phyloP scores from a whole-genome alignment of 2,888 invertebrate species.

The Siphonodentalium dalli region DNA sequence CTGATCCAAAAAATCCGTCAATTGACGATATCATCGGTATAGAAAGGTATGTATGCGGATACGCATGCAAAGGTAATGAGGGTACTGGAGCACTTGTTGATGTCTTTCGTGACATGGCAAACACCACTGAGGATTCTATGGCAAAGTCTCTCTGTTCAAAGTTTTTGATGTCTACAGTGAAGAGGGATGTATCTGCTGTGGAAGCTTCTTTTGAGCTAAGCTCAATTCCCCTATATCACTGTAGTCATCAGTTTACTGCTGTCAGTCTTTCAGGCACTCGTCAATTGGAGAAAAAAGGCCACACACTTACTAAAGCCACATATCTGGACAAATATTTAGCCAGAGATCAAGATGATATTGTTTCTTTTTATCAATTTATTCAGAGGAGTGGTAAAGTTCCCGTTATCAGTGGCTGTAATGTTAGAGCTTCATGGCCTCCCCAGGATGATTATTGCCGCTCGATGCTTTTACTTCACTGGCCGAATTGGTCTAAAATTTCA shows the following conservation, averaged over 20 bases:
- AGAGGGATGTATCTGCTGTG: no score
- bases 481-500: slow-evolving; percentile 28
- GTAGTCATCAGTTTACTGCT: slow-evolving; percentile 30
- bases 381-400: slow-evolving; percentile 6
- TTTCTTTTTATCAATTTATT: slow-evolving; percentile 14
- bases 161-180: slow-evolving; percentile 17
- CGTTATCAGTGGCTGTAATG: background rate
- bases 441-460: slow-evolving; percentile 25
- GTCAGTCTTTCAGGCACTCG: slow-evolving; percentile 27
- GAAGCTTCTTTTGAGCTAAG: slow-evolving; percentile 10
- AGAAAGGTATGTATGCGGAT: slow-evolving; percentile 20
- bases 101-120: no score
- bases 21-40: slow-evolving; percentile 14
- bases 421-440: slow-evolving; percentile 20
- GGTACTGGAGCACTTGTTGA: slow-evolving; percentile 16
- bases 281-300: slow-evolving; percentile 9
- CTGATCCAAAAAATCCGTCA: slow-evolving; percentile 23
- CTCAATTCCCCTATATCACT: slow-evolving; percentile 26
- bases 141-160: slow-evolving; percentile 12
- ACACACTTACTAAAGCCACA: slow-evolving; percentile 15
- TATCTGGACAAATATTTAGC: slow-evolving; percentile 22
- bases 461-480: slow-evolving; percentile 29
- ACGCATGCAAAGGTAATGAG: slow-evolving; percentile 21
- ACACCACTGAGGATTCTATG: no score
- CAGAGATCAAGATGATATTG: slow-evolving; percentile 4